Evolutionary conservation across 2,888 invertebrate genomes (phyloP).

Genomic region (Tinea pellionella): DNA sequence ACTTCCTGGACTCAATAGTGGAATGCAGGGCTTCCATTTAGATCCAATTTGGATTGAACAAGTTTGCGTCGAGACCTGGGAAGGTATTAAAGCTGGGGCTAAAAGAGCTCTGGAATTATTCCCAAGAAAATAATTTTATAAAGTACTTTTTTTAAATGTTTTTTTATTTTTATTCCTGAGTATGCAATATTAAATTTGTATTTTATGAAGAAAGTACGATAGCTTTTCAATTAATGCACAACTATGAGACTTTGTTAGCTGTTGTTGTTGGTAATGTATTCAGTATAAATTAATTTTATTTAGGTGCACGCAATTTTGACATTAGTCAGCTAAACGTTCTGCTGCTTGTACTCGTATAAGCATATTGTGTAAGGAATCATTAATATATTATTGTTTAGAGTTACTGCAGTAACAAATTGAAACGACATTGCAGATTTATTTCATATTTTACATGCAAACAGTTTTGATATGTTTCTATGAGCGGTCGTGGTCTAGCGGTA

Average conservation of each 20-base stretch:
- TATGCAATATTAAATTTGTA: background rate
- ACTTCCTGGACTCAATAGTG: conserved; percentile 65
- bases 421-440: too few relatives aligned
- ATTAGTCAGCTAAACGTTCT: background rate
- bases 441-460: too few relatives aligned
- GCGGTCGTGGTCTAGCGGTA: too few relatives aligned
- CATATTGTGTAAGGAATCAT: background rate
- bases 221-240: background rate
- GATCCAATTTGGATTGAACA: conserved; percentile 63
- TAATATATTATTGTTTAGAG: background rate
- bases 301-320: background rate
- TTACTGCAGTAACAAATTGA: too few relatives aligned
- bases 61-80: conserved; percentile 71
- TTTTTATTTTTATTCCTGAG: background rate
- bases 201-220: background rate
- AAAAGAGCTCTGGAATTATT: conserved; percentile 34
- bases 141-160: background rate
- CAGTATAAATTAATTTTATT: background rate
- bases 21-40: conserved; percentile 65
- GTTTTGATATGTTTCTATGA: too few relatives aligned
- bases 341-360: background rate
- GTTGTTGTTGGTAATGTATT: background rate
- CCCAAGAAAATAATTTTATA: conserved; percentile 12
- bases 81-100: conserved; percentile 61
- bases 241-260: background rate